These are phyloP conservation scores for Platycheirus albimanus DNA, from an alignment of 2,888 invertebrate genomes.

Conservation along the genomic window DNA sequence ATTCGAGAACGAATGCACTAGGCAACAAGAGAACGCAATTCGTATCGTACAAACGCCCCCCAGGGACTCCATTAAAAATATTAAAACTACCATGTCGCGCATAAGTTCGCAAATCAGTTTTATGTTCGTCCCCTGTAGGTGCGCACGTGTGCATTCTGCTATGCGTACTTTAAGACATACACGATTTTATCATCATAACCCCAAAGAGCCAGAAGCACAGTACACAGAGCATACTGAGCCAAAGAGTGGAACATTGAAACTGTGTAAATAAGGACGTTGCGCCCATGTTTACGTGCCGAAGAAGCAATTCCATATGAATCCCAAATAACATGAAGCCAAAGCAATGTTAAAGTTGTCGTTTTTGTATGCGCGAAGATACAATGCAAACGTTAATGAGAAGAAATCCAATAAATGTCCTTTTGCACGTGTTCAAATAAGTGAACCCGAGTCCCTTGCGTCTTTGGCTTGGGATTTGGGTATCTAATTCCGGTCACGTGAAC, in stretches of 20 bases:
- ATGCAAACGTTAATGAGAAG: conserved; percentile 72
- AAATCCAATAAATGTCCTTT: conserved; percentile 83
- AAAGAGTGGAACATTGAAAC: too few species aligned
- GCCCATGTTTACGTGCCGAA: conserved; percentile 61
- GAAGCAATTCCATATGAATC: conserved; percentile 45
- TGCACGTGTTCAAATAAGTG: conserved; percentile 78
- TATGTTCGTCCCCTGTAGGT: conserved; percentile 80
- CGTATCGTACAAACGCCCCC: conserved; percentile 59
- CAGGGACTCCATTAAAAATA: conserved; percentile 72
- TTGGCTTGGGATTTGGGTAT: conserved; percentile 44
- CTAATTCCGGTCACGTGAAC: conserved; percentile 73
- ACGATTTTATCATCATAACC: conserved; percentile 30
- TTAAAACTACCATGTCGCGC: conserved; percentile 73
- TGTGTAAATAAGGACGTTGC: conserved; percentile 68
- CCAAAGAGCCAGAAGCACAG: too few species aligned
- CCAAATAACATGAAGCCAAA: conserved; percentile 51
- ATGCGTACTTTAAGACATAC: conserved; percentile 47
- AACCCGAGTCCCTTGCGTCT: conserved; percentile 51
- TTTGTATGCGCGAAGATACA: conserved; percentile 8
- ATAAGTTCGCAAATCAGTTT: conserved; percentile 71
- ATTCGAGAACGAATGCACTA: conserved; percentile 37
- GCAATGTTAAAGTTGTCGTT: conserved; percentile 13
- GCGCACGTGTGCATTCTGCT: conserved; percentile 81
- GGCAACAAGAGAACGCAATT: conserved; percentile 40
- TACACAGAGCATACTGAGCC: too few species aligned